Evolutionary conservation across 2,797 vertebrate species (phyloP).

Genomic region (Phataginus tetradactyla): DNA sequence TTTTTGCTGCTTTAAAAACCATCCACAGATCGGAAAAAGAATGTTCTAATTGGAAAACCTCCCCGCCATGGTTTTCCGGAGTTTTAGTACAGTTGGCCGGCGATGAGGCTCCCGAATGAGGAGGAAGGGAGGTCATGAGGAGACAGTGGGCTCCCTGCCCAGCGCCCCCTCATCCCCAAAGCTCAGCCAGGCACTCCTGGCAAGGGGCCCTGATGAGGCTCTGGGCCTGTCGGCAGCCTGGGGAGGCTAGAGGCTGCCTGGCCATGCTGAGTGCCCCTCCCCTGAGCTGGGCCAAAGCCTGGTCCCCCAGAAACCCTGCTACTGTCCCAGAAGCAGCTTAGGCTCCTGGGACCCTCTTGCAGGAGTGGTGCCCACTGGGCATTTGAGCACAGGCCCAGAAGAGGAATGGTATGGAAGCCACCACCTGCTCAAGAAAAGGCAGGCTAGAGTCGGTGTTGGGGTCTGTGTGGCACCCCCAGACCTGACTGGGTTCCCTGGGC

Average conservation of each 20-base stretch:
- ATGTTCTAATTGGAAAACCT: slow-evolving; percentile 83
- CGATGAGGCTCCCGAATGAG: slow-evolving; percentile 72
- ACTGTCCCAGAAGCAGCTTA: not conserved
- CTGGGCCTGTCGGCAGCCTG: not conserved
- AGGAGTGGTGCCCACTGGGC: not conserved
- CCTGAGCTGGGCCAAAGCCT: not conserved
- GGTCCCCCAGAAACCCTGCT: not conserved
- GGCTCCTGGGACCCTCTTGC: not conserved
- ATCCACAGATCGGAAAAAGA: slow-evolving; percentile 79
- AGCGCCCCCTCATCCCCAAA: slow-evolving; percentile 25
- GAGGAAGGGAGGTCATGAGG: slow-evolving; percentile 74
- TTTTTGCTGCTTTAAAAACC: slow-evolving; percentile 76
- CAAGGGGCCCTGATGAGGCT: not conserved
- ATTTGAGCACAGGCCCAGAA: not conserved
- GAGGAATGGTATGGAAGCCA: not conserved
- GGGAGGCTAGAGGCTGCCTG: not conserved
- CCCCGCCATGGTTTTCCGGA: slow-evolving; percentile 81
- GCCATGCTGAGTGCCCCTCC: not conserved
- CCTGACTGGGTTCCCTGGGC: not conserved
- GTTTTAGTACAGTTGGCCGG: slow-evolving; percentile 78
- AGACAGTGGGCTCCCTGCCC: slow-evolving; percentile 68
- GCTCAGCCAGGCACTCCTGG: not conserved
- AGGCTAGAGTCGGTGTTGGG: not conserved
- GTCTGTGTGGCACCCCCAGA: not conserved
- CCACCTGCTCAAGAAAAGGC: not conserved